Conservation (phyloP, 2,797 vertebrate species). For the Peromyscus melanophrys region DNA sequence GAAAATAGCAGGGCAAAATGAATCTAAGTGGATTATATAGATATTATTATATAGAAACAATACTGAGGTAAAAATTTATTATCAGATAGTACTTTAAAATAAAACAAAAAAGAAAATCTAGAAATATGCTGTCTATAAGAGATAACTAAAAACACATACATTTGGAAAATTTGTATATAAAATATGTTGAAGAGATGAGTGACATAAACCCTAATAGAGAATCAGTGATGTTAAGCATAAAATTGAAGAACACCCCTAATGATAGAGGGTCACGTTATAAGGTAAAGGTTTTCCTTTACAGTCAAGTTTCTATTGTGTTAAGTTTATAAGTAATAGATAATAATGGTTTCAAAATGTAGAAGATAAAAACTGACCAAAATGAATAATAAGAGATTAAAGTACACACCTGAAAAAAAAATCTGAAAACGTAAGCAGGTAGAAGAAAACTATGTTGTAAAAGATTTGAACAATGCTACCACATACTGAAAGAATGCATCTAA, state of each 20-base stretch:
- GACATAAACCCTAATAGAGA: not conserved
- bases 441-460: not conserved
- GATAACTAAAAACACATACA: conserved; percentile 1
- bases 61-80: not conserved
- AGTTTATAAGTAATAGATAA: conserved; percentile 22
- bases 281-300: not conserved
- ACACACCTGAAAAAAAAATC: not conserved
- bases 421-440: not conserved
- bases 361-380: conserved; percentile 8
- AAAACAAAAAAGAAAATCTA: not conserved
- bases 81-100: not conserved
- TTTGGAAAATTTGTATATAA: not conserved
- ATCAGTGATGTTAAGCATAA: not conserved
- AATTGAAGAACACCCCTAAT: not conserved
- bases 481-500: not conserved
- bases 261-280: not conserved
- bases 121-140: not conserved
- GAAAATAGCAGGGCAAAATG: conserved; percentile 39
- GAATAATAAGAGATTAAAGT: not conserved
- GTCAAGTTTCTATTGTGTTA: not conserved
- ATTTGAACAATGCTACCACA: not conserved
- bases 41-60: conserved; percentile 29
- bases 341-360: conserved; percentile 15
- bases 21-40: not conserved
- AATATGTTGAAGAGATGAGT: not conserved